These are phyloP conservation scores for Engystomops pustulosus DNA, from an alignment of 2,113 vertebrate species.

Conservation along the genomic window DNA sequence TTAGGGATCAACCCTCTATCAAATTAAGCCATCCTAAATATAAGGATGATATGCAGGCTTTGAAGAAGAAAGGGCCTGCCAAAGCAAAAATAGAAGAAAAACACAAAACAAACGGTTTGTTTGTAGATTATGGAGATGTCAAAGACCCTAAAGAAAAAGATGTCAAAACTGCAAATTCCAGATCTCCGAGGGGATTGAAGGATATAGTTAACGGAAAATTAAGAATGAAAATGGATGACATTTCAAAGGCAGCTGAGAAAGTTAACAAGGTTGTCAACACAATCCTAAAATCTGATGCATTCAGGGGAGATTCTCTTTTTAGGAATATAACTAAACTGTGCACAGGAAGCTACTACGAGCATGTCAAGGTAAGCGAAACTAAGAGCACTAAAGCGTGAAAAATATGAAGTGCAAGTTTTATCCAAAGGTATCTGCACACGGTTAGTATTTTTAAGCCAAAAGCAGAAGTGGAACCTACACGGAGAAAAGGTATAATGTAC, in stretches of 20 bases:
- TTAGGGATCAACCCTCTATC: no score
- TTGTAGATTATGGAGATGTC: not conserved
- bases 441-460: no score
- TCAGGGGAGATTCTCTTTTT: not conserved
- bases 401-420: no score
- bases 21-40: not conserved
- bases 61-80: not conserved
- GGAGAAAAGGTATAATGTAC: no score
- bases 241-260: not conserved
- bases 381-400: no score
- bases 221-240: not conserved
- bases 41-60: not conserved
- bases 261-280: not conserved
- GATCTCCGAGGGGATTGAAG: not conserved
- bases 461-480: no score
- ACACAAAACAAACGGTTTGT: not conserved
- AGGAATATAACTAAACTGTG: not conserved
- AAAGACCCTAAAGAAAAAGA: not conserved
- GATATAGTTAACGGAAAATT: not conserved
- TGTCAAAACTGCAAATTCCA: not conserved
- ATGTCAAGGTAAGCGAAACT: not conserved
- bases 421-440: no score
- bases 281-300: not conserved
- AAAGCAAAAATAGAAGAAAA: not conserved
- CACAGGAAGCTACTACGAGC: slow-evolving; percentile 77